These are phyloP conservation scores for Peromyscus nudipes DNA, from an alignment of 2,797 vertebrate species.

Conservation along the genomic window DNA sequence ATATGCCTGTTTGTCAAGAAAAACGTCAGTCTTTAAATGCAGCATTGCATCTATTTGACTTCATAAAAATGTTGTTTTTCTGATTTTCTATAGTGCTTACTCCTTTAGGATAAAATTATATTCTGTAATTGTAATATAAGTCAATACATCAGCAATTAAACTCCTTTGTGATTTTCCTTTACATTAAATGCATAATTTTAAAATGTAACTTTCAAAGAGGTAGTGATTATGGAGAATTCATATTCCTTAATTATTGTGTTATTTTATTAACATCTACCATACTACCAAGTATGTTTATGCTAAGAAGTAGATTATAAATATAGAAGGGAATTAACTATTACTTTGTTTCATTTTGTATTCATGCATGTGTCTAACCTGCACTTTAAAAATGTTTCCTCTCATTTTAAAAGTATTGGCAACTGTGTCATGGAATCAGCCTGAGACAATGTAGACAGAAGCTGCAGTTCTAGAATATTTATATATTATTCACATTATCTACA, in stretches of 20 bases:
- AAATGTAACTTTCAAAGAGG: slow-evolving; percentile 11
- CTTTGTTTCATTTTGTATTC: slow-evolving; percentile 46
- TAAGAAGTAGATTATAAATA: not conserved
- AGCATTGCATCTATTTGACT: not conserved
- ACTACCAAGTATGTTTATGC: not conserved
- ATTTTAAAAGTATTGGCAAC: not conserved
- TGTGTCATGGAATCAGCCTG: not conserved
- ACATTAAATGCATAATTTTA: slow-evolving; percentile 2
- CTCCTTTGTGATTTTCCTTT: not conserved
- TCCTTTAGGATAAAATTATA: slow-evolving; percentile 26
- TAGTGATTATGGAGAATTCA: not conserved
- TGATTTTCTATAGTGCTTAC: slow-evolving; percentile 32
- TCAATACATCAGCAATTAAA: not conserved
- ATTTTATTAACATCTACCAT: slow-evolving; percentile 8
- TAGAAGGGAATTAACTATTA: not conserved
- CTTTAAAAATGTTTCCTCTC: not conserved
- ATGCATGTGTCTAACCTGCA: not conserved
- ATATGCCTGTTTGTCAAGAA: not conserved
- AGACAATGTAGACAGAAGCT: not conserved
- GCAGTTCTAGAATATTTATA: not conserved
- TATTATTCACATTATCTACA: not conserved
- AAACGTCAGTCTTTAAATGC: slow-evolving; percentile 16
- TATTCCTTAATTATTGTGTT: not conserved
- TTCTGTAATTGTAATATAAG: not conserved
- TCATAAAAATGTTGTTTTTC: not conserved